Evolutionary conservation across 2,888 invertebrate species (phyloP), one percentile per base, ranked within the genome.

Genomic region (Mellilla xanthometata): DNA sequence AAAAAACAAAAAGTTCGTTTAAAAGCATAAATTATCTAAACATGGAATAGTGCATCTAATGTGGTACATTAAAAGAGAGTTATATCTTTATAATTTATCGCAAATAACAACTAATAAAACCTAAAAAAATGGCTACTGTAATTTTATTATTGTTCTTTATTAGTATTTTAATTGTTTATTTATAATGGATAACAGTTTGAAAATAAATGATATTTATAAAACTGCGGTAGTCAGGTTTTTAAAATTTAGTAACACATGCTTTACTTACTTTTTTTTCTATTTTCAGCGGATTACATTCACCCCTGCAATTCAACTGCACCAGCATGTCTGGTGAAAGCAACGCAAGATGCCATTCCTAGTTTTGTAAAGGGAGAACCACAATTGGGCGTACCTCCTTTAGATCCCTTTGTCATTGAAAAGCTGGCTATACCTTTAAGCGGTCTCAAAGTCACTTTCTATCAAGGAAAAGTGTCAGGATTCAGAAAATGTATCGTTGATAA

Each of bases 381-480:
- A 3, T 69, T 89, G 0, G 73, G 67, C 7, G 66, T 89, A 0
- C 57, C 71, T 0, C 9, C 60, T 1, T 35, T 89, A 24, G 89
- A 88, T 44, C 89, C 89, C 0, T 89, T 89, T 46, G 62, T 65
- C 8, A 81, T 88, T n/a, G 81, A 87, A 0, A 73, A 81, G 29
- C 56, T 89, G 5, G 49, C 81, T 0, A 75, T 88, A 26, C 84
- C 84, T 0, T 58, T 88, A 2, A 77, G 35, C 23, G 86, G 87
- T 0, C 56, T 89, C 2, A 81, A 80, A 43, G 74, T 84, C n/a
- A 83, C 87, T 0, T 85, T 87, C 50, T 79, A 80, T 31, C 57
- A 82, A 26, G 88, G 87, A 44, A 84, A 76, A 65, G 83, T 87
- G 3, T 51, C 76, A 0, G 89, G 89, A 2, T 88, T 89, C 55